Evolutionary conservation across 2,797 vertebrate genomes (phyloP).

Genomic region (Anguilla megastoma): DNA sequence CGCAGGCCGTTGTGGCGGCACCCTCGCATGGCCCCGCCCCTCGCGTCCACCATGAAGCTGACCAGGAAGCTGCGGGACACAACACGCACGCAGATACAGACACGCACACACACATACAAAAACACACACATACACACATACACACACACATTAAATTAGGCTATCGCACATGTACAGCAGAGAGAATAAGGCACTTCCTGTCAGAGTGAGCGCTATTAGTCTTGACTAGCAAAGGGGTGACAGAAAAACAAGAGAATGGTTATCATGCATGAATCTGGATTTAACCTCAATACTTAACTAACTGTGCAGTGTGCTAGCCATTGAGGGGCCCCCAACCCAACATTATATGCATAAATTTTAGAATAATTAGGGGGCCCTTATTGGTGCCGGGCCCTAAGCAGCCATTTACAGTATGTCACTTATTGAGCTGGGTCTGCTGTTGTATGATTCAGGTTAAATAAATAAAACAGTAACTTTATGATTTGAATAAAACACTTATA

Average conservation of each 20-base stretch:
- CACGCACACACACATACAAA: neutral
- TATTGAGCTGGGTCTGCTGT: neutral
- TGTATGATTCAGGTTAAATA: neutral
- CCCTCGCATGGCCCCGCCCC: conserved; percentile 97
- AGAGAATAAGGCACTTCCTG: neutral
- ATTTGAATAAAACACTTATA: neutral
- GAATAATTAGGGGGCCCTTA: neutral
- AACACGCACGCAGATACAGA: neutral
- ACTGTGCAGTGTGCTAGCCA: too few relatives aligned
- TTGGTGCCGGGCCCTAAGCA: neutral
- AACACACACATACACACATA: conserved; percentile 15
- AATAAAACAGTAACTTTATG: neutral
- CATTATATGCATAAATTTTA: neutral
- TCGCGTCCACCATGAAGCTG: conserved; percentile 98
- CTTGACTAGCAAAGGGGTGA: neutral
- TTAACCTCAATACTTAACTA: neutral
- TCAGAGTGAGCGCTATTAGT: neutral
- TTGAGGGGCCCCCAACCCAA: neutral
- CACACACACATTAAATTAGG: conserved; percentile 13
- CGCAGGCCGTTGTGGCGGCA: conserved; percentile 95
- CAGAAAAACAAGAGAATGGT: neutral
- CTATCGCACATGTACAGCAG: neutral
- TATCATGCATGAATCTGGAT: neutral
- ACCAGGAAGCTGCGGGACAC: conserved; percentile 87
- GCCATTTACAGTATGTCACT: neutral